Base-by-base conservation (phyloP, 2,797 vertebrate species). In the Clarias platycephalus region DNA sequence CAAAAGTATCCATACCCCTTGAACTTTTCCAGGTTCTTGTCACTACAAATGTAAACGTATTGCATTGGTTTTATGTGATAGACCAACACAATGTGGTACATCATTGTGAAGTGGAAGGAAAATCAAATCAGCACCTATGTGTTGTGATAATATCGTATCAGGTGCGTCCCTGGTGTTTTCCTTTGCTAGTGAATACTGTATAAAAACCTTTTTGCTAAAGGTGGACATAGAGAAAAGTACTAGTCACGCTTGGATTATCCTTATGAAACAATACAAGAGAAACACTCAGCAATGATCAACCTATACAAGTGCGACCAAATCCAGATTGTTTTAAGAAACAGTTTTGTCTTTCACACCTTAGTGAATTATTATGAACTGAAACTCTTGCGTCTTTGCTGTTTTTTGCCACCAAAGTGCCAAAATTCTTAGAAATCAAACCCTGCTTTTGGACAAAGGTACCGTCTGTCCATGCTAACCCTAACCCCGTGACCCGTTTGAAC, bases 371-470 rank as follows among this genome's bases (percentile, higher is more conserved):
- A 53, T 5, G 55, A 18, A 10, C 53, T 57, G 72, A 76, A 76
- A 31, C 53, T 76, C 28, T 76, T 22, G 9, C 4, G 53, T 34
- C 28, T 31, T 76, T 12, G 53, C 18, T 92, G 84, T 93, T 93
- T 93, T 90, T 87, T 90, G 90, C 89, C 90, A 90, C 89, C 90
- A 89, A 90, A 87, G 62, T 91, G 92, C 93, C 88, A 90, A 91
- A 94, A 94, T 94, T 92, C 92, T 90, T 91, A 91, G 89, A 92
- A 93, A 90, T 93, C 93, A 91, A 91, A 91, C 92, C 91, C 90
- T 91, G 89, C 89, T 83, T 34, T 89, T 91, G 87, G 86, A 93
- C 92, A 94, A 93, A 91, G 89, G 88, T 71, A 87, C 88, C 89
- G 88, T 93, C 89, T 93, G 92, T 94, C 89, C 90, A 81, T 91